Evolutionary conservation across 2,113 vertebrate species (phyloP), one percentile per base, ranked within the genome.

Genomic region (Perognathus longimembris): DNA sequence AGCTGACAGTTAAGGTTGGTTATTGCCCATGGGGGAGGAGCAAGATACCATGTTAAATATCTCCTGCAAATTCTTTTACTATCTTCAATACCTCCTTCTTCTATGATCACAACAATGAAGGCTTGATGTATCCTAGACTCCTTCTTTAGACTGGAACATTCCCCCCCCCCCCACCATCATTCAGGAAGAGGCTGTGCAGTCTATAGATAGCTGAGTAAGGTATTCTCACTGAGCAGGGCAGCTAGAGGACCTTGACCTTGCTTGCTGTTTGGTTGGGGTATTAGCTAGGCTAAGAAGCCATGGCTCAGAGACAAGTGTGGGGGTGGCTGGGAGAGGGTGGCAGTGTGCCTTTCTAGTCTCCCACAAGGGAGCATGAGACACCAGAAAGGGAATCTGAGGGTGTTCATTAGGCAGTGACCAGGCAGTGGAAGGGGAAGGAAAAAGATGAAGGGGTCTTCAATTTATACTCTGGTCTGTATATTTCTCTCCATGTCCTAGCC

Each of bases 401-500:
- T 86, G 63, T 22, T 83, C 42, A 10, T 9, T 26, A 18, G 76
- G 45, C 21, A 6, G 22, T 11, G 24, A 54, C 34, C 85, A 36
- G 54, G 59, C 0, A 20, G 77, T 11, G 11, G 38, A 17, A 15
- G n/a, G 40, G 34, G 36, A 64, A 34, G 73, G 26, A 54, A 80
- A 70, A 54, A 67, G 85, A 91, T 54, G 10, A n/a, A 57, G 76
- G 76, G 1, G 61, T 34, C 90, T 96, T 86, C 96, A 93, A 95
- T 96, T 97, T 96, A 85, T 95, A 79, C 94, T 79, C 91, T 87
- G 81, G 94, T 78, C 87, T 85, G 70, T 95, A 5, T 92, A 89
- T 92, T 86, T 89, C 80, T 94, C 85, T 78, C 59, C 77, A 66
- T 96, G 95, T 96, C 97, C 96, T 96, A 96, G 95, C 92, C 92